Percentiles rank a stretch among this genome's conserved stretches.
These are phyloP conservation scores for Gorsachius magnificus DNA, from an alignment of 2,797 vertebrate species.

Conservation along the genomic window DNA sequence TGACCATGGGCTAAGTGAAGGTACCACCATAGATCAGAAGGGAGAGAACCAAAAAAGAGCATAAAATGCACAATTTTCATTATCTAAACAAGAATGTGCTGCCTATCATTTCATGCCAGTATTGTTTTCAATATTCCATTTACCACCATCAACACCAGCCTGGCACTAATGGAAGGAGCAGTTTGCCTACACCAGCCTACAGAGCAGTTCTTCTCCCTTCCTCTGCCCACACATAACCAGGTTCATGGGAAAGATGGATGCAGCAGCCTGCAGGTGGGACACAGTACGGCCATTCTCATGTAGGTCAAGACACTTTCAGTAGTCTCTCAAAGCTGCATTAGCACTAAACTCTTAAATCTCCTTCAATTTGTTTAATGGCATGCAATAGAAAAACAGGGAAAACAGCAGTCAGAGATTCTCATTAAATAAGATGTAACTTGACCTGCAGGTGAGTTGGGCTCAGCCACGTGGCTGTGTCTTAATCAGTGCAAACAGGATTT, in stretches of 20 bases:
- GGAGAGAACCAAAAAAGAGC: not conserved
- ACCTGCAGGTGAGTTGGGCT: not conserved
- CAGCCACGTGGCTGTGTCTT: not conserved
- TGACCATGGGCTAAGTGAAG: not conserved
- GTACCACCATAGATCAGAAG: not conserved
- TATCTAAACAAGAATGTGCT: not conserved
- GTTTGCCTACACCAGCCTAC: not conserved
- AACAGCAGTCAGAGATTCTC: not conserved
- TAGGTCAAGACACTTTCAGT: not conserved
- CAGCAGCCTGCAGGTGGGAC: not conserved
- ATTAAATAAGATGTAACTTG: not conserved
- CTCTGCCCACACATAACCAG: not conserved
- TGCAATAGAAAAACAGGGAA: not conserved
- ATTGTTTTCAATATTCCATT: not conserved
- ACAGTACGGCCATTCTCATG: fast-evolving
- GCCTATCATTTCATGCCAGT: not conserved
- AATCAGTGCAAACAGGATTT: not conserved
- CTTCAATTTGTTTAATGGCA: not conserved
- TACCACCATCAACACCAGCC: not conserved
- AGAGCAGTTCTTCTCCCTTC: not conserved
- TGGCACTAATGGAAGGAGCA: not conserved
- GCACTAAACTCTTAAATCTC: not conserved
- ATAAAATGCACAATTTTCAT: not conserved
- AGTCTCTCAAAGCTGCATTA: not conserved
- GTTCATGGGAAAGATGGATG: not conserved